Percentiles rank a stretch among this genome's conserved stretches.
phyloP scores from a whole-genome alignment of 1,140 invertebrate species.

The Drosophila lacertosa region DNA sequence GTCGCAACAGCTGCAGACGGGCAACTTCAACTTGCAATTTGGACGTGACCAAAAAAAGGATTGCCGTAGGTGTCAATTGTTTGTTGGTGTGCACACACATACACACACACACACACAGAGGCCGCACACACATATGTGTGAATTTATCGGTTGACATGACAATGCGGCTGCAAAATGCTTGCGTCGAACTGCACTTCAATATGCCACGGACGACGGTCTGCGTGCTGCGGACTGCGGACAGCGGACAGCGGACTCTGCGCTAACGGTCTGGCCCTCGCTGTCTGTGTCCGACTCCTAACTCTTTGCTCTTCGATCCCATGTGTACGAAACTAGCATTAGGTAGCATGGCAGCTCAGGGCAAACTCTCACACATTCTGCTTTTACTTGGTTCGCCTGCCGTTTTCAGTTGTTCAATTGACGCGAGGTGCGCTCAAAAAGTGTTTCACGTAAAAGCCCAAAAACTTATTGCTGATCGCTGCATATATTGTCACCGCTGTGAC shows the following conservation, averaged over 20 bases:
- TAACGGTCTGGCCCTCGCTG: slow-evolving; percentile 1
- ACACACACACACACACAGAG: background rate
- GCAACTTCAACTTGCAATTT: slow-evolving; percentile 66
- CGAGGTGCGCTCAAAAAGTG: slow-evolving; percentile 42
- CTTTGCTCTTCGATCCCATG: slow-evolving; percentile 74
- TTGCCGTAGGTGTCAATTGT: slow-evolving; percentile 82
- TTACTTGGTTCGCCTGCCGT: slow-evolving; percentile 26
- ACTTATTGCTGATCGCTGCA: background rate
- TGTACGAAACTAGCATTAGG: slow-evolving; percentile 72
- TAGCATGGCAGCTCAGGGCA: slow-evolving; percentile 61
- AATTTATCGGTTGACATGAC: slow-evolving; percentile 83
- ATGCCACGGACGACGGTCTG: slow-evolving; percentile 58
- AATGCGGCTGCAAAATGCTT: slow-evolving; percentile 82
- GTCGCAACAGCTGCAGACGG: slow-evolving; percentile 25
- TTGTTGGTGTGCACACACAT: slow-evolving; percentile 60
- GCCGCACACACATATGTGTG: slow-evolving; percentile 69
- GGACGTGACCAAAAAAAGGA: slow-evolving; percentile 65
- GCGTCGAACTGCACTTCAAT: slow-evolving; percentile 79
- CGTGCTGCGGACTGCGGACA: slow-evolving; percentile 45
- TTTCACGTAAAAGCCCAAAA: background rate
- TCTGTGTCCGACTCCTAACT: slow-evolving; percentile 38
- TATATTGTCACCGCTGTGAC: background rate
- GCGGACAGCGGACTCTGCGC: slow-evolving; percentile 10
- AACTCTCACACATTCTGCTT: slow-evolving; percentile 66
- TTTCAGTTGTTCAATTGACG: slow-evolving; percentile 22